Evolutionary conservation across 1,140 invertebrate genomes (phyloP).

Genomic region (Sarcophaga bullata): DNA sequence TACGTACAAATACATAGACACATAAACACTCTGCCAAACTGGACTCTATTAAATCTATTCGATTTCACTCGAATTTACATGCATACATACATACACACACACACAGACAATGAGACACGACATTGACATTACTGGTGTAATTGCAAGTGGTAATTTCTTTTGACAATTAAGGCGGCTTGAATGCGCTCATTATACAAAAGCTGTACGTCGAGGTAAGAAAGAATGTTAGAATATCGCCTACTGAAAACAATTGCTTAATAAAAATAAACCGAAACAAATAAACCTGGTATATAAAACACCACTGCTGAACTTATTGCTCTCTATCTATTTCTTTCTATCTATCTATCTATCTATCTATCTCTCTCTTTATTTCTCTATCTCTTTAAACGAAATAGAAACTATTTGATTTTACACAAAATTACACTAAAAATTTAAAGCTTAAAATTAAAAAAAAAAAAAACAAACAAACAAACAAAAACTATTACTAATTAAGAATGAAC

Average conservation of each 20-base stretch:
- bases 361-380: neutral
- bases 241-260: too few relatives aligned
- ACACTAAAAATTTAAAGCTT: too few relatives aligned
- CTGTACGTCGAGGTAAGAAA: slow-evolving; percentile 18
- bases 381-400: neutral
- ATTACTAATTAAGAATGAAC: too few relatives aligned
- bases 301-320: neutral
- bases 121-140: neutral
- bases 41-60: too few relatives aligned
- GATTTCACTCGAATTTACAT: too few relatives aligned
- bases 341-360: neutral
- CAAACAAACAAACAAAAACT: too few relatives aligned
- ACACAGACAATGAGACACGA: too few relatives aligned
- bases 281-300: slow-evolving; percentile 14
- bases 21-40: too few relatives aligned
- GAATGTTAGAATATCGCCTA: neutral
- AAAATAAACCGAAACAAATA: neutral
- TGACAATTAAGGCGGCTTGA: slow-evolving; percentile 17
- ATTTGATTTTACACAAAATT: slow-evolving; percentile 15
- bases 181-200: slow-evolving; percentile 2
- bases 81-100: too few relatives aligned
- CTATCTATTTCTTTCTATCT: neutral
- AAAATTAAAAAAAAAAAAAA: too few relatives aligned
- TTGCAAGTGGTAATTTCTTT: slow-evolving; percentile 10
- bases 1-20: too few relatives aligned